Conservation (phyloP, 2,797 vertebrate species). For the Yasuhikotakia modesta region DNA sequence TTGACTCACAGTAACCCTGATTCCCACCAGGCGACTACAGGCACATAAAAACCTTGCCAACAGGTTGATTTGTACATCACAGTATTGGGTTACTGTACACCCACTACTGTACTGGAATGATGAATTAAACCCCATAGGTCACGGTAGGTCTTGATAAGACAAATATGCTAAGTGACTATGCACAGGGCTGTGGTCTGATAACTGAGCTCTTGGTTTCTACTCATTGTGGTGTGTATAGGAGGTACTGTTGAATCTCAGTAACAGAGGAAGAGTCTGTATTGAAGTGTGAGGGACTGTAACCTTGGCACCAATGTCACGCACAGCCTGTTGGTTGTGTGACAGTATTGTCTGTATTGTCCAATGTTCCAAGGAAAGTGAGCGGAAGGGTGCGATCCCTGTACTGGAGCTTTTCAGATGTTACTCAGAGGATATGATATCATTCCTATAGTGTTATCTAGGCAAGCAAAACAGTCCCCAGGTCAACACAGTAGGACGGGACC, state of each 20-base stretch:
- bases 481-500: conserved; percentile 61
- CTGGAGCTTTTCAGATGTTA: conserved; percentile 79
- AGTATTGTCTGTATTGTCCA: conserved; percentile 52
- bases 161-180: background rate
- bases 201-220: background rate
- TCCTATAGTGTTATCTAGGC: conserved; percentile 63
- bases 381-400: conserved; percentile 74
- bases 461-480: conserved; percentile 62
- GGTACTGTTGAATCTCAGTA: conserved; percentile 1
- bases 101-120: conserved; percentile 13
- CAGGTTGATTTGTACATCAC: conserved; percentile 31
- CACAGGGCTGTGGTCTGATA: background rate
- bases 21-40: conserved; percentile 32
- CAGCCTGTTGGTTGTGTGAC: conserved; percentile 35
- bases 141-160: background rate
- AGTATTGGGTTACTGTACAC: conserved; percentile 29
- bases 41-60: conserved; percentile 25
- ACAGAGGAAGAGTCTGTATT: conserved; percentile 50
- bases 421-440: conserved; percentile 75
- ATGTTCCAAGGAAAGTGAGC: conserved; percentile 52
- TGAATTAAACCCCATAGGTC: conserved; percentile 28
- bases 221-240: background rate
- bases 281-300: conserved; percentile 40
- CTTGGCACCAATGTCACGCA: conserved; percentile 52
- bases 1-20: conserved; percentile 50